Evolutionary conservation across 2,888 invertebrate species (phyloP).

Genomic region (Troglohyphantes excavatus): DNA sequence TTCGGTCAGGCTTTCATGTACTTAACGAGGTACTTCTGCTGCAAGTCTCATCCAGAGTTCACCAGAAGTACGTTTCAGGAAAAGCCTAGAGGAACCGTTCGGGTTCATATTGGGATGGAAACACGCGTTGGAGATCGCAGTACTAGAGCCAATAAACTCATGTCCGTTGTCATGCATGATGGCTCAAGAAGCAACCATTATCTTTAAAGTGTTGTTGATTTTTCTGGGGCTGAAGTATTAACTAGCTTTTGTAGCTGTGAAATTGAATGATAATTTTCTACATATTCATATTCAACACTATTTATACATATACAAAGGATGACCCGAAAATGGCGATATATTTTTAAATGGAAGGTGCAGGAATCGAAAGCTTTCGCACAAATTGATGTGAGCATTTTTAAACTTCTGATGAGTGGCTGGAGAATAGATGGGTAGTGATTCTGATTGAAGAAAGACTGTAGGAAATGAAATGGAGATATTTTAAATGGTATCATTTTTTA

Average conservation of each 20-base stretch:
- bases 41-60: slow-evolving; percentile 79
- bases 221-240: too few species aligned
- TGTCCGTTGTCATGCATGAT: slow-evolving; percentile 74
- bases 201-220: slow-evolving; percentile 18
- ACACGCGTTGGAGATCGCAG: slow-evolving; percentile 75
- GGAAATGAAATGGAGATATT: not conserved
- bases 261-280: slow-evolving; percentile 18
- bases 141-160: slow-evolving; percentile 57
- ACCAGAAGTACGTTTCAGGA: slow-evolving; percentile 79
- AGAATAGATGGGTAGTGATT: slow-evolving; percentile 8
- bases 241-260: not conserved
- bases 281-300: slow-evolving; percentile 39
- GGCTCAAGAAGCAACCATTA: slow-evolving; percentile 54
- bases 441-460: not conserved
- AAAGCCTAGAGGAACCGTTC: slow-evolving; percentile 77
- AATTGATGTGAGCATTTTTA: slow-evolving; percentile 43
- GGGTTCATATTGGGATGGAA: slow-evolving; percentile 79
- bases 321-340: slow-evolving; percentile 44
- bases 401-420: slow-evolving; percentile 31
- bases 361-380: slow-evolving; percentile 59
- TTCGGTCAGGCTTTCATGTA: slow-evolving; percentile 79
- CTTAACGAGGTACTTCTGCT: slow-evolving; percentile 79
- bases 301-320: slow-evolving; percentile 37
- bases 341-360: slow-evolving; percentile 56
- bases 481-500: not conserved